Conservation (phyloP, 2,797 vertebrate genomes). For the Myotis pilosus region DNA sequence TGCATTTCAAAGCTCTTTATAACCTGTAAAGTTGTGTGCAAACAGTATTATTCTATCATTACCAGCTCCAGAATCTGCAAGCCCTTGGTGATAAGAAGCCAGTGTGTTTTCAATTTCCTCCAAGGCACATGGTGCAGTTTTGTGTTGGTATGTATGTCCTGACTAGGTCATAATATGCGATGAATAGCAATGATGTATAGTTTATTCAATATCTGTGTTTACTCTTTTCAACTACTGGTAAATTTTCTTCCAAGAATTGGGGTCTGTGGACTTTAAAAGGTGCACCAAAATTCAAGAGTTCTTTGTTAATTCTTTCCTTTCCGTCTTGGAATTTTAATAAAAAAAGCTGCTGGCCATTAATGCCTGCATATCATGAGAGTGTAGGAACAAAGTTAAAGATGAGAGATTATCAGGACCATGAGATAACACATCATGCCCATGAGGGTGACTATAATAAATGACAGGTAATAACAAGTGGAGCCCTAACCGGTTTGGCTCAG, state of each 20-base stretch:
- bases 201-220: background rate
- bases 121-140: background rate
- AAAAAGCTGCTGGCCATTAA: background rate
- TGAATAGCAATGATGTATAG: background rate
- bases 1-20: background rate
- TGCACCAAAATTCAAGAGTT: background rate
- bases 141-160: background rate
- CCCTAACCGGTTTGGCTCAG: too few relatives aligned
- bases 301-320: background rate
- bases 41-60: slow-evolving; percentile 10
- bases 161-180: background rate
- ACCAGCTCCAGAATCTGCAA: background rate
- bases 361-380: background rate
- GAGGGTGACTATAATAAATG: background rate
- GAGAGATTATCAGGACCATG: background rate
- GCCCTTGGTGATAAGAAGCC: background rate
- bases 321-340: slow-evolving; percentile 2
- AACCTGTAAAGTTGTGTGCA: background rate
- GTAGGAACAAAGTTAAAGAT: background rate
- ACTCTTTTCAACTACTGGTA: background rate
- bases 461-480: background rate
- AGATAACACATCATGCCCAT: background rate
- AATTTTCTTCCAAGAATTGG: background rate
- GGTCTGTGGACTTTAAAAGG: background rate
- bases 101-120: slow-evolving; percentile 29